Percentiles rank a stretch among this genome's conserved stretches.
These are phyloP conservation scores for Dendrocincla tyrannina DNA, from an alignment of 2,797 vertebrate species.

Conservation along the genomic window DNA sequence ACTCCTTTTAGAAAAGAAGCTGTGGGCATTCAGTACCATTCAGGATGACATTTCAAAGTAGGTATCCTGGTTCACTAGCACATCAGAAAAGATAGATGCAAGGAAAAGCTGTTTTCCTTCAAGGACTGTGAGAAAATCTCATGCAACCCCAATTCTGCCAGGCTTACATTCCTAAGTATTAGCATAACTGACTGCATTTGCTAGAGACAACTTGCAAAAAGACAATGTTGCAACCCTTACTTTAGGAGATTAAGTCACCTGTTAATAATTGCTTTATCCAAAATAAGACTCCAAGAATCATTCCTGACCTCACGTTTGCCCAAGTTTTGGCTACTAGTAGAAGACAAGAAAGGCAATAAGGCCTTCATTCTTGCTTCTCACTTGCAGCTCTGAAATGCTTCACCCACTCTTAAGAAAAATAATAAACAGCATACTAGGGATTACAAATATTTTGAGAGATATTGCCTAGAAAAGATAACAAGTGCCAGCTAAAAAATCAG, in stretches of 20 bases:
- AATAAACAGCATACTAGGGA: neutral
- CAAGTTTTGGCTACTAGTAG: neutral
- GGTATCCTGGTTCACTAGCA: neutral
- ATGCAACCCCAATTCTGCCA: neutral
- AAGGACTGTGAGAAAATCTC: neutral
- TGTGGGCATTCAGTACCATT: neutral
- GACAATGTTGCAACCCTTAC: neutral
- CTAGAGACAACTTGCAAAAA: neutral
- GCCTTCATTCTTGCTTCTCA: neutral
- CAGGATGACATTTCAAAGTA: neutral
- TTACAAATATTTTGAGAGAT: neutral
- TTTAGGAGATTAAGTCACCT: neutral
- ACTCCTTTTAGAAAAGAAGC: neutral
- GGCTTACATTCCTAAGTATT: neutral
- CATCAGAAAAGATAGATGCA: neutral
- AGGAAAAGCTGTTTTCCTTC: neutral
- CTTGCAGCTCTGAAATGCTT: neutral
- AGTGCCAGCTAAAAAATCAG: slow-evolving; percentile 19
- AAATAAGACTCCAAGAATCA: neutral
- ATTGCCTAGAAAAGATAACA: neutral
- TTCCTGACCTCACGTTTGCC: neutral
- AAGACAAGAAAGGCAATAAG: neutral
- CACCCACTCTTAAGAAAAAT: neutral
- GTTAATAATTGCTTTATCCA: neutral
- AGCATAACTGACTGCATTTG: neutral